phyloP scores from a whole-genome alignment of 1,140 invertebrate genomes.

The Diabrotica undecimpunctata region DNA sequence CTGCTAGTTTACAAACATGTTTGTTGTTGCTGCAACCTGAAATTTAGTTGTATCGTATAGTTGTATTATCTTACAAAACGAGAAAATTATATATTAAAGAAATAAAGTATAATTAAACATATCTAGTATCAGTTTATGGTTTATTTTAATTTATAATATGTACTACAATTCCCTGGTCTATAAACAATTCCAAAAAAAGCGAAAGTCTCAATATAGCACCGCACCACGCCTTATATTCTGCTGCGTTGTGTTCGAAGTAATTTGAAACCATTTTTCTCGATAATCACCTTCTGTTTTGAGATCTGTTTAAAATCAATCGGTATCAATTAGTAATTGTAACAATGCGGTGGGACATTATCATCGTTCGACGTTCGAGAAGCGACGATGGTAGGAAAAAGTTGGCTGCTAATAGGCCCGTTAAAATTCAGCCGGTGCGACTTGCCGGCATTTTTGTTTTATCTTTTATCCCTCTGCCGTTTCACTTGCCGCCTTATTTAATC shows the following conservation, averaged over 20 bases:
- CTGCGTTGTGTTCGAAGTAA: not conserved
- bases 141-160: no score
- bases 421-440: slow-evolving; percentile 33
- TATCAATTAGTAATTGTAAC: slow-evolving; percentile 35
- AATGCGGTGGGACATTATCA: slow-evolving; percentile 28
- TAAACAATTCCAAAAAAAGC: not conserved
- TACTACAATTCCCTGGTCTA: not conserved
- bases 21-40: no score
- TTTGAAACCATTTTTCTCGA: slow-evolving; percentile 10
- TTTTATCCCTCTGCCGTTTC: slow-evolving; percentile 28
- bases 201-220: slow-evolving; percentile 2
- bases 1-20: no score
- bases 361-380: not conserved
- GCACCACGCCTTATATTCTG: not conserved
- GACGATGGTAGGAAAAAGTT: slow-evolving; percentile 26
- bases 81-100: no score
- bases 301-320: slow-evolving; percentile 24
- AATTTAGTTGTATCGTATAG: no score
- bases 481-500: slow-evolving; percentile 33
- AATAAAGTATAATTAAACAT: no score
- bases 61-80: no score
- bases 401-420: slow-evolving; percentile 32
- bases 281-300: slow-evolving; percentile 18
- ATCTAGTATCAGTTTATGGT: no score
- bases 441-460: slow-evolving; percentile 30